These are phyloP conservation scores for Sebastes nivosus DNA, from an alignment of 2,797 vertebrate genomes.

Conservation along the genomic window DNA sequence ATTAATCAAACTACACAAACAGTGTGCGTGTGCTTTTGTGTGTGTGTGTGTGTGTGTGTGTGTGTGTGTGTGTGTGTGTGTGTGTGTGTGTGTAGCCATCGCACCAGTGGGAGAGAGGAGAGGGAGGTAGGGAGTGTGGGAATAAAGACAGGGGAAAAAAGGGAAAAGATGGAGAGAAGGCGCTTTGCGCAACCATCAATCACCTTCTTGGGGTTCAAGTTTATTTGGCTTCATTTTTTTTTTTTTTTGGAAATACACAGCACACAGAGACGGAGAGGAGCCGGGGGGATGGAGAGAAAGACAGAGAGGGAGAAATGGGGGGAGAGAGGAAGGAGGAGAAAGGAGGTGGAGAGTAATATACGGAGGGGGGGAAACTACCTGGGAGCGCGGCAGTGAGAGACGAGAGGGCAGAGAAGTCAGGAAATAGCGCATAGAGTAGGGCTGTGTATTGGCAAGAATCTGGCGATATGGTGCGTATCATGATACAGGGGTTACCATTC, in stretches of 20 bases:
- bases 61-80: constrained; percentile 16
- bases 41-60: constrained; percentile 3
- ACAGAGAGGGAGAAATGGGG: constrained; percentile 10
- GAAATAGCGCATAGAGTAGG: neutral
- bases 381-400: neutral
- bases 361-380: neutral
- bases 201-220: constrained; percentile 72
- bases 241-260: constrained; percentile 60
- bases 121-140: constrained; percentile 55
- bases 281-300: neutral
- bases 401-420: neutral
- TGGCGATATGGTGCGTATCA: no score
- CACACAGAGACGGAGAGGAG: constrained; percentile 39
- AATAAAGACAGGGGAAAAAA: constrained; percentile 53
- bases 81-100: constrained; percentile 26
- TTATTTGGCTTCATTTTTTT: constrained; percentile 77
- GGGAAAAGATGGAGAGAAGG: constrained; percentile 51
- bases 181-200: constrained; percentile 76
- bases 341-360: neutral
- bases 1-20: constrained; percentile 69
- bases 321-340: neutral
- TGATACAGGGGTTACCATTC: no score
- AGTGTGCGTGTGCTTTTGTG: neutral
- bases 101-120: constrained; percentile 42
- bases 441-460: no score